A percentile compares a stretch with the other conserved stretches of the same genome.
Conservation (phyloP, 2,113 vertebrate species). For the Calypte anna region DNA sequence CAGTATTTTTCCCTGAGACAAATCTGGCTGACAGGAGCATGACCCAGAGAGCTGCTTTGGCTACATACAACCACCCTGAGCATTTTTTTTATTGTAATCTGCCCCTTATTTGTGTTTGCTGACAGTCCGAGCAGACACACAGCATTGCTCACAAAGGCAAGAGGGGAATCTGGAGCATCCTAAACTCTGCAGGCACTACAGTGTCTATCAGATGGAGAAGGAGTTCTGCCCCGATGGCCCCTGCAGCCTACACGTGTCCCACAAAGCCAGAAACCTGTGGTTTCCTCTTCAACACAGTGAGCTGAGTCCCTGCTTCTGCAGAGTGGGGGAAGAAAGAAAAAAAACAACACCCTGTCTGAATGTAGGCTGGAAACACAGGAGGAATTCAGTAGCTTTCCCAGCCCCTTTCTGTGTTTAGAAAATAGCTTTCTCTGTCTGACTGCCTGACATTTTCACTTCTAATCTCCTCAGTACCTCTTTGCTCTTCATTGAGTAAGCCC, state of each 20-base stretch:
- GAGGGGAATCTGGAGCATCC: background rate
- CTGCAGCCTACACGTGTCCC: background rate
- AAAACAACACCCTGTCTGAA: background rate
- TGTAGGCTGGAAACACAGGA: background rate
- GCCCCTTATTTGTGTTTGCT: background rate
- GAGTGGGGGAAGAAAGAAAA: no score
- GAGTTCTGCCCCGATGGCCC: background rate
- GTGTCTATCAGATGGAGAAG: background rate
- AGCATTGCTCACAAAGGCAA: background rate
- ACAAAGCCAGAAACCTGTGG: background rate
- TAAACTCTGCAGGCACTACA: background rate
- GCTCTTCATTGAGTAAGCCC: background rate
- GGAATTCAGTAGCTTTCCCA: background rate
- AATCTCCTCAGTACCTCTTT: background rate
- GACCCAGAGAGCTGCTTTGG: constrained; percentile 1
- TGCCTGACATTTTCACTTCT: background rate
- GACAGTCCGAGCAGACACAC: background rate
- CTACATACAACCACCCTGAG: background rate
- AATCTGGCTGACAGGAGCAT: background rate
- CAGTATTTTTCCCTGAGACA: rapidly evolving
- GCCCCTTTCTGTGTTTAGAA: background rate
- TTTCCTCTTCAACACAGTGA: background rate
- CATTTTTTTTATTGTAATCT: background rate
- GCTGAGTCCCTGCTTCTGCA: background rate
- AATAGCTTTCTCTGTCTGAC: background rate